Base-by-base conservation (phyloP, 2,888 invertebrate species). In the Cabera pusaria region DNA sequence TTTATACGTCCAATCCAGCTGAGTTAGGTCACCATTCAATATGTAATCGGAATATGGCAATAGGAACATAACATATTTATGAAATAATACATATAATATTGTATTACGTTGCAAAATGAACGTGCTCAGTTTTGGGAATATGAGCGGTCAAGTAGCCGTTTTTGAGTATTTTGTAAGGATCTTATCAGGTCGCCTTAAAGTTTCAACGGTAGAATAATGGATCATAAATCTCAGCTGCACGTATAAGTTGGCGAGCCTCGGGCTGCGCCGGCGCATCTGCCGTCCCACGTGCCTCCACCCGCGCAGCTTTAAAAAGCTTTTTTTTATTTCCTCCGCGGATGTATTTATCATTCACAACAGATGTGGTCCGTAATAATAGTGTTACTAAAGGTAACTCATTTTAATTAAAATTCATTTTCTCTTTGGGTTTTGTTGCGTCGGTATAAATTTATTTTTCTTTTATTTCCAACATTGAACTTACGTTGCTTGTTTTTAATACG, bases 251-350 rank as follows among this genome's bases (percentile, higher is more conserved):
- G 78, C 77, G 67, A 64, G 17, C 60, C 59, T 50, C 61, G 51
- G 65, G 80, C 74, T 75, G 81, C 75, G 75, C 74, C 47, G 55
- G 75, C 80, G 74, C 87, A 87, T 87, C 85, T 88, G 86, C 75
- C 86, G 50, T 57, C 87, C 87, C 87, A 88, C 87, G 87, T 88
- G 87, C 77, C 76, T 56, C 67, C 81, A 74, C 75, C 67, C 59
- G 77, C 71, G 75, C 76, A 74, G 71, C 69, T 68, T 67, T 59
- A 59, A 59, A 68, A 67, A 56, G 47, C 72, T 73, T 72, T 77
- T 77, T 83, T 50, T 50, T 77, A 65, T 80, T 76, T 74, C 64
- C 68, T 68, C 64, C 46, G 60, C 66, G 58, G 68, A 70, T 61
- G 62, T 81, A 84, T 85, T 81, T 70, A 83, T 85, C 83, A 84